These are phyloP conservation scores for Pterocles gutturalis DNA, from an alignment of 2,113 vertebrate genomes.

Conservation along the genomic window DNA sequence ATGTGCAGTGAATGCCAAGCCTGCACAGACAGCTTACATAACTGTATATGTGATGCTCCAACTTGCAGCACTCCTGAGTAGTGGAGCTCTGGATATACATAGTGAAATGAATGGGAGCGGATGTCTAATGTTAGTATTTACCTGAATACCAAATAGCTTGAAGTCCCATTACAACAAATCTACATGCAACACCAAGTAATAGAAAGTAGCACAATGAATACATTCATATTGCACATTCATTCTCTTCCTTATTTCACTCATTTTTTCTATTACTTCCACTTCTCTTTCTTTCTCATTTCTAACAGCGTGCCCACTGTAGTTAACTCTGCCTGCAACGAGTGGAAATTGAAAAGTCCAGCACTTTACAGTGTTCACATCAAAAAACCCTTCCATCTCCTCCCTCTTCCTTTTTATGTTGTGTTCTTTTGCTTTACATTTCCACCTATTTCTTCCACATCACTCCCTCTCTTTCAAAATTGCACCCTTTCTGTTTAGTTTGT, in stretches of 20 bases:
- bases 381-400: neutral
- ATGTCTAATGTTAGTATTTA: neutral
- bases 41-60: neutral
- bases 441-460: neutral
- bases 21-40: conserved; percentile 35
- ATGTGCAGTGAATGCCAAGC: neutral
- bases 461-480: neutral
- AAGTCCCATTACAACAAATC: neutral
- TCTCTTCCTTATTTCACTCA: neutral
- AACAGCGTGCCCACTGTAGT: neutral
- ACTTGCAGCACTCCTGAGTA: neutral
- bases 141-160: neutral
- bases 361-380: neutral
- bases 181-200: neutral
- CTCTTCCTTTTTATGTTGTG: neutral
- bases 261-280: neutral
- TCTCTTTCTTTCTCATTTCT: neutral
- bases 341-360: neutral
- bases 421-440: neutral
- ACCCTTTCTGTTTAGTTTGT: neutral
- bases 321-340: neutral
- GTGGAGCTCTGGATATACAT: neutral
- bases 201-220: neutral
- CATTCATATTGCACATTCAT: neutral
- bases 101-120: neutral